Evolutionary conservation across 2,113 vertebrate species (phyloP).

Genomic region (Tinamus guttatus): DNA sequence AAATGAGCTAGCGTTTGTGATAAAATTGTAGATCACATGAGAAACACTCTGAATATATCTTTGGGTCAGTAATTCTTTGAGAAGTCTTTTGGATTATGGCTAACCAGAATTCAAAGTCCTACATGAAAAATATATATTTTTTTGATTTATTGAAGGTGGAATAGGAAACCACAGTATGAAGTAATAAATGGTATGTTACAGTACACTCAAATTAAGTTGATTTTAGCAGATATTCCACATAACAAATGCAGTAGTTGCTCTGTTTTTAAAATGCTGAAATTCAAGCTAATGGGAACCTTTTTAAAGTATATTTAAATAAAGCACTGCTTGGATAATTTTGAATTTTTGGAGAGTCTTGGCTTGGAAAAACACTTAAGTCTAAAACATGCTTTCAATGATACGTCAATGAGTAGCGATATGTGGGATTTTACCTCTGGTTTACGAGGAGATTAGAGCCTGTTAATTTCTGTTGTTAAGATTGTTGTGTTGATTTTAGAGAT

Average conservation of each 20-base stretch:
- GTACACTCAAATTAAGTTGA: background rate
- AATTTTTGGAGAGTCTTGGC: background rate
- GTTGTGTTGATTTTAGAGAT: background rate
- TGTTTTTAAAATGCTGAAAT: background rate
- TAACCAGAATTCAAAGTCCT: background rate
- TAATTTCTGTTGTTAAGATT: background rate
- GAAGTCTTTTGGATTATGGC: background rate
- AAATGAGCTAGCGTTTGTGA: background rate
- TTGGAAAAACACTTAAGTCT: background rate
- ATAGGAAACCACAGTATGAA: background rate
- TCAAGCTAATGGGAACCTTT: background rate
- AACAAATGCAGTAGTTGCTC: background rate
- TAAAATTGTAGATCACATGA: background rate
- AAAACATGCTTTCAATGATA: background rate
- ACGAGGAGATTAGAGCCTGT: background rate
- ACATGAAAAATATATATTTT: background rate
- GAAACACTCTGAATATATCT: background rate
- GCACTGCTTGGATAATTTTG: background rate
- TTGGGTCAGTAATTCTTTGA: background rate
- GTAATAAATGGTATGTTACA: background rate
- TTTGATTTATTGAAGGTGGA: conserved; percentile 3
- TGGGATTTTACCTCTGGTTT: background rate
- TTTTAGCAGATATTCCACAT: background rate
- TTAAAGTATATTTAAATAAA: background rate
- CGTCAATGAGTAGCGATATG: background rate